Evolutionary conservation across 2,797 vertebrate species (phyloP).

Genomic region (Sorex maritimensis): DNA sequence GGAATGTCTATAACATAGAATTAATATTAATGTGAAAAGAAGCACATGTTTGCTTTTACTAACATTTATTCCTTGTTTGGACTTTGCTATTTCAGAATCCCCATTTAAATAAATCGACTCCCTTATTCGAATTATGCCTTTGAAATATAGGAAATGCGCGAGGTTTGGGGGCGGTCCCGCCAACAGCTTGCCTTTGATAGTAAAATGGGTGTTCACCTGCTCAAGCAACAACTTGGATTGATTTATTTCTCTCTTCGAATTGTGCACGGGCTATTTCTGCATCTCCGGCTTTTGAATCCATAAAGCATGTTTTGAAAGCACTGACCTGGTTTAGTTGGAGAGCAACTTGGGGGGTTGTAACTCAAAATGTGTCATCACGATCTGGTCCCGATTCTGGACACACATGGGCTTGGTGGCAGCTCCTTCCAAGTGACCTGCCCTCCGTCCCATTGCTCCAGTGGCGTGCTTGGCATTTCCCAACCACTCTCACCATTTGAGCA

Average conservation of each 20-base stretch:
- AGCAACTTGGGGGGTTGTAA: background rate
- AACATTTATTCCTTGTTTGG: constrained; percentile 16
- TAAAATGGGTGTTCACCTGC: background rate
- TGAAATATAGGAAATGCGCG: background rate
- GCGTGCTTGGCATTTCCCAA: background rate
- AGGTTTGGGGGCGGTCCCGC: background rate
- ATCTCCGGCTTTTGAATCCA: background rate
- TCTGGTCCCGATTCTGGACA: accelerated
- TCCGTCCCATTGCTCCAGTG: background rate
- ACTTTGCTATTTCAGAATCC: background rate
- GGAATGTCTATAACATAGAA: background rate
- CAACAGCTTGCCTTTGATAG: background rate
- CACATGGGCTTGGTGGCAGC: background rate
- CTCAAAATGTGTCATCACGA: background rate
- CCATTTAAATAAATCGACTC: constrained; percentile 26
- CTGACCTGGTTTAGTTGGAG: background rate
- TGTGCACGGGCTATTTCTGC: background rate
- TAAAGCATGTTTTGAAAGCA: background rate
- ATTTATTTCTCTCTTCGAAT: background rate
- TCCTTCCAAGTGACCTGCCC: too few species aligned
- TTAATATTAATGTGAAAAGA: constrained; percentile 25
- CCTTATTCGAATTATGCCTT: constrained; percentile 10
- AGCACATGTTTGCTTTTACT: constrained; percentile 45
- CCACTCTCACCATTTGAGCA: background rate
- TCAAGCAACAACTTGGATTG: background rate